Conservation (phyloP, 2,888 invertebrate genomes). For the Eilema sororculum region DNA sequence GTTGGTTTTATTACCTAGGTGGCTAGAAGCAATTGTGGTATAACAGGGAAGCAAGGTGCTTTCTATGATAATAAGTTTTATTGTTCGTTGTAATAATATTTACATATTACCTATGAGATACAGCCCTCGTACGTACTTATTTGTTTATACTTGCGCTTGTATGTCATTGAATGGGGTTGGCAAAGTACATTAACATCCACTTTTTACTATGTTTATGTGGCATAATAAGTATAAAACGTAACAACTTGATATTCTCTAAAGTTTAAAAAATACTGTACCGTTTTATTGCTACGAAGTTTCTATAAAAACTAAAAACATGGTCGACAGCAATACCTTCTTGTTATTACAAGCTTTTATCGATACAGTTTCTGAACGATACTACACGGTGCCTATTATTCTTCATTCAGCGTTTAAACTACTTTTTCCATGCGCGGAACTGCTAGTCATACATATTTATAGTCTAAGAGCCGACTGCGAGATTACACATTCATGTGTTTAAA, state of each 20-base stretch:
- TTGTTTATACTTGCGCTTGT: neutral
- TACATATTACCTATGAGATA: neutral
- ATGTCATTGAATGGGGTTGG: no score
- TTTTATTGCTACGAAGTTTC: neutral
- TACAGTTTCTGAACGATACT: constrained; percentile 6
- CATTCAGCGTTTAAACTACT: constrained; percentile 27
- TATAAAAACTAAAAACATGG: constrained; percentile 16
- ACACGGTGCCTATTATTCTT: constrained; percentile 30
- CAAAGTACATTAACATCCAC: no score
- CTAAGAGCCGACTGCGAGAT: neutral
- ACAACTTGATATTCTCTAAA: no score
- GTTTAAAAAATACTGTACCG: neutral
- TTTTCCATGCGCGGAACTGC: constrained; percentile 7
- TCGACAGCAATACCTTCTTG: constrained; percentile 26
- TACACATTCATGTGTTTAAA: neutral
- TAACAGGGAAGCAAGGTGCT: constrained; percentile 49
- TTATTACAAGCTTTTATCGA: constrained; percentile 26
- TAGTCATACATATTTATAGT: constrained; percentile 26
- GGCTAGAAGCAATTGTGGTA: constrained; percentile 46
- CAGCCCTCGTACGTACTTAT: neutral
- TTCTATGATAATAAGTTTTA: constrained; percentile 34
- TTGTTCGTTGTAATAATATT: constrained; percentile 13
- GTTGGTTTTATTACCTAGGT: constrained; percentile 59
- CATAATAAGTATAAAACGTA: no score
- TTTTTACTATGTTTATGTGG: no score